A percentile compares a stretch with the other conserved stretches of the same genome.
These are phyloP conservation scores for Saccopteryx leptura DNA, from an alignment of 2,113 vertebrate species.

Conservation along the genomic window DNA sequence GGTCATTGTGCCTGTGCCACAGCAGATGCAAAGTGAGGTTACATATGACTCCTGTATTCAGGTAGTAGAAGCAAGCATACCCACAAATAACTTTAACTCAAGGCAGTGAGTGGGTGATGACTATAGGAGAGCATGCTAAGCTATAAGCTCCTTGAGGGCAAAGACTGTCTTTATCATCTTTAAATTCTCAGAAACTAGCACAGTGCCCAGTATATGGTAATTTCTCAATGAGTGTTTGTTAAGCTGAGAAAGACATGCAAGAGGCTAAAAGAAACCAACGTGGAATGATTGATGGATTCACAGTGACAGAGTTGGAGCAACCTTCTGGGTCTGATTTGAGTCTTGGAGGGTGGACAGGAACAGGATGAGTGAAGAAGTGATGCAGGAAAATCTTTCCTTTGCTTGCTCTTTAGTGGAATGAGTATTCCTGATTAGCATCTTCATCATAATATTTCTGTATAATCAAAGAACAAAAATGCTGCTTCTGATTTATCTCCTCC, in stretches of 20 bases:
- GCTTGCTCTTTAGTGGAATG: not conserved
- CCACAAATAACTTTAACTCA: not conserved
- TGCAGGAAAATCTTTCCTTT: not conserved
- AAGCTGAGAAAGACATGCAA: not conserved
- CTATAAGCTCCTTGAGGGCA: not conserved
- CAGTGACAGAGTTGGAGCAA: not conserved
- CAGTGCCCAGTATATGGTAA: not conserved
- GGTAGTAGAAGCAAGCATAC: not conserved
- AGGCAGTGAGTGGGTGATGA: too few species aligned
- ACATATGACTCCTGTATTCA: not conserved
- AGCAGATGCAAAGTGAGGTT: not conserved
- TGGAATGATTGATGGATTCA: not conserved
- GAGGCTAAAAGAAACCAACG: not conserved
- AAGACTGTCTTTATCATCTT: not conserved
- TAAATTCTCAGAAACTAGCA: not conserved
- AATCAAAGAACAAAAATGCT: not conserved
- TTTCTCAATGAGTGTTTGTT: not conserved
- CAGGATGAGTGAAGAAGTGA: not conserved
- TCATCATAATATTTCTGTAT: not conserved
- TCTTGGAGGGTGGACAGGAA: not conserved
- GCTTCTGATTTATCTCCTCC: not conserved
- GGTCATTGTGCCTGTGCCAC: not conserved
- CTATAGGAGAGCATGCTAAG: not conserved
- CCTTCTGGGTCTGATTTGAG: not conserved
- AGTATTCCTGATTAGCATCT: not conserved